These are phyloP conservation scores for Protophormia terraenovae DNA, from an alignment of 2,888 invertebrate species.

Conservation along the genomic window DNA sequence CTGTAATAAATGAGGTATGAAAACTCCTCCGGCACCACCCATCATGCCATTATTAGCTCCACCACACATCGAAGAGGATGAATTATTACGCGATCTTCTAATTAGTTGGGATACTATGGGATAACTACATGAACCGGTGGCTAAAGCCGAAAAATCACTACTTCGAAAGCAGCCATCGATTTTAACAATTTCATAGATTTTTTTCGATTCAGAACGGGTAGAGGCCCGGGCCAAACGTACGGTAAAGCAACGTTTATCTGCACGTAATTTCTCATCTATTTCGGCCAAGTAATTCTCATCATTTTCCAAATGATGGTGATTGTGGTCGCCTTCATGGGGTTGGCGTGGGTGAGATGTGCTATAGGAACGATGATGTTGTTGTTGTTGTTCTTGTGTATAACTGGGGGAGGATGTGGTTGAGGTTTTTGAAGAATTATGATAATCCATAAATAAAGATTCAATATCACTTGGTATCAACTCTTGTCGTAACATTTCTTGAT, in stretches of 20 bases:
- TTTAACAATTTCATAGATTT: constrained; percentile 86
- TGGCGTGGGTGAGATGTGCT: constrained; percentile 77
- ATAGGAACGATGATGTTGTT: constrained; percentile 60
- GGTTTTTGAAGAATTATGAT: constrained; percentile 10
- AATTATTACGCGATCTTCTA: constrained; percentile 81
- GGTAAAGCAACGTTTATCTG: constrained; percentile 83
- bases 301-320: constrained; percentile 64
- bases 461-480: constrained; percentile 84
- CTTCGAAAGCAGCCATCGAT: constrained; percentile 86
- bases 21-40: constrained; percentile 23
- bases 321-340: constrained; percentile 64
- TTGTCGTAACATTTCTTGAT: constrained; percentile 87
- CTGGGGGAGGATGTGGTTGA: background rate
- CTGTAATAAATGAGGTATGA: constrained; percentile 71
- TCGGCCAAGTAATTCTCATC: constrained; percentile 73
- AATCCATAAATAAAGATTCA: constrained; percentile 77
- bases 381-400: constrained; percentile 44
- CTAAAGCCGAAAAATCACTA: constrained; percentile 82
- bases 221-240: constrained; percentile 86
- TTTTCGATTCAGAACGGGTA: constrained; percentile 86
- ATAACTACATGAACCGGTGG: constrained; percentile 82
- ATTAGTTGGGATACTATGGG: constrained; percentile 81
- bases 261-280: constrained; percentile 79
- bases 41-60: constrained; percentile 32
- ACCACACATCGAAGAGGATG: constrained; percentile 54